These are phyloP conservation scores for Cydia pomonella DNA, from an alignment of 1,140 invertebrate species.

Conservation along the genomic window DNA sequence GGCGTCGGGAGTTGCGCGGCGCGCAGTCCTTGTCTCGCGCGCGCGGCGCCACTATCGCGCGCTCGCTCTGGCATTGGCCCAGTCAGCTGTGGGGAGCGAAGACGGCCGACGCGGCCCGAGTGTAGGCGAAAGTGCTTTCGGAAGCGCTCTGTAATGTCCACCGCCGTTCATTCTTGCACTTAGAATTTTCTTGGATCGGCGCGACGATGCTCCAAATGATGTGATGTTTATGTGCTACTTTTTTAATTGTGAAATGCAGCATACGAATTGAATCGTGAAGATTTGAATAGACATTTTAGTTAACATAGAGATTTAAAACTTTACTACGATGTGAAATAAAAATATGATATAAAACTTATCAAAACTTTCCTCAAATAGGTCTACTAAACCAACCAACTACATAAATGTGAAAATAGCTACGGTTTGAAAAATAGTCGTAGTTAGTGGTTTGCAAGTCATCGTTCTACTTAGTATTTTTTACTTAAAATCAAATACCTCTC, in stretches of 20 bases:
- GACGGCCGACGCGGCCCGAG: conserved; percentile 58
- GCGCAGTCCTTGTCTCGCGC: conserved; percentile 54
- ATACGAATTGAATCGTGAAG: not conserved
- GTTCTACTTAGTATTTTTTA: not conserved
- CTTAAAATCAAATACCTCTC: not conserved
- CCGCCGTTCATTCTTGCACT: conserved; percentile 57
- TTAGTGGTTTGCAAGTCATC: not conserved
- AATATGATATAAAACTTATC: not conserved
- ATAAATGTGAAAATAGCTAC: not conserved
- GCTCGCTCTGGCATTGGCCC: conserved; percentile 59
- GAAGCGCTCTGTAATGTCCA: conserved; percentile 53
- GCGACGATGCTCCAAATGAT: conserved; percentile 25
- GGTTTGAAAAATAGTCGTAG: too few species aligned
- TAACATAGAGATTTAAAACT: not conserved
- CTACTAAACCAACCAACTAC: not conserved
- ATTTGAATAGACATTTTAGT: not conserved
- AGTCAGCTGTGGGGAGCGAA: conserved; percentile 73
- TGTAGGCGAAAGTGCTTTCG: conserved; percentile 71
- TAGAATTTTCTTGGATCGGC: conserved; percentile 56
- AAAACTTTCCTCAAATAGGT: not conserved
- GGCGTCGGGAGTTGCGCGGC: conserved; percentile 66
- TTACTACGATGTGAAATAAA: not conserved
- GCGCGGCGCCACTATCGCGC: conserved; percentile 20
- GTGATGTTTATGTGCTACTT: conserved; percentile 18
- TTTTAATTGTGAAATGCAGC: not conserved